Evolutionary conservation across 2,113 vertebrate genomes (phyloP), one percentile per base, ranked within the genome.

Genomic region (Gila orcuttii): DNA sequence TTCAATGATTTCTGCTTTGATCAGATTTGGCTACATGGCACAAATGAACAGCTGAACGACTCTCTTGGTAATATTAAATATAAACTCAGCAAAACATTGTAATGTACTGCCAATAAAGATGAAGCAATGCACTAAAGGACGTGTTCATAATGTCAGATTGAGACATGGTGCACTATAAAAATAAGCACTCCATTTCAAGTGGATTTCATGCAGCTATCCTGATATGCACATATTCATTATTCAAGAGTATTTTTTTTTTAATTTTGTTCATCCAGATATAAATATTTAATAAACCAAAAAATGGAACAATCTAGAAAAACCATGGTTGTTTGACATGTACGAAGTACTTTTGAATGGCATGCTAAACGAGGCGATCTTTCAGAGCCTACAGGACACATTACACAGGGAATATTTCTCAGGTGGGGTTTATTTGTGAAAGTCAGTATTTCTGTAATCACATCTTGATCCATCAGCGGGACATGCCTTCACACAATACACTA

Each of bases 61-160:
- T 71, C 68, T 71, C 21, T 71, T 71, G 68, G 36, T 71, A 71
- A 71, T 71, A 71, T 42, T 42, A 71, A 71, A 42, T 71, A 71
- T 71, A 71, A 71, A 36, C 68, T 71, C 55, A 71, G 33, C 68
- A 71, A 36, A 71, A 71, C 68, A 42, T 39, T 0, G 68, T 71
- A 42, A 36, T 71, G 68, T n/a, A 6, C 36, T n/a, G 68, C 68
- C 36, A 71, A 71, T 6, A 71, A 42, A 42, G 9, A 71, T 2
- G 21, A n/a, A 71, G 36, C 36, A 6, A 21, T 71, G 33, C 33
- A 69, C 33, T 31, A 69, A 71, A 71, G 33, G 33, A 71, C 19
- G 8, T 23, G 33, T 36, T 69, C 66, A 5, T 21, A 9, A 71
- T 71, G 33, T 39, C 68, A 42, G 33, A 39, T 71, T 42, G 23